Percentiles rank a stretch among this genome's conserved stretches.
Evolutionary conservation across 2,797 vertebrate species (phyloP).

Genomic region (Artibeus lituratus): DNA sequence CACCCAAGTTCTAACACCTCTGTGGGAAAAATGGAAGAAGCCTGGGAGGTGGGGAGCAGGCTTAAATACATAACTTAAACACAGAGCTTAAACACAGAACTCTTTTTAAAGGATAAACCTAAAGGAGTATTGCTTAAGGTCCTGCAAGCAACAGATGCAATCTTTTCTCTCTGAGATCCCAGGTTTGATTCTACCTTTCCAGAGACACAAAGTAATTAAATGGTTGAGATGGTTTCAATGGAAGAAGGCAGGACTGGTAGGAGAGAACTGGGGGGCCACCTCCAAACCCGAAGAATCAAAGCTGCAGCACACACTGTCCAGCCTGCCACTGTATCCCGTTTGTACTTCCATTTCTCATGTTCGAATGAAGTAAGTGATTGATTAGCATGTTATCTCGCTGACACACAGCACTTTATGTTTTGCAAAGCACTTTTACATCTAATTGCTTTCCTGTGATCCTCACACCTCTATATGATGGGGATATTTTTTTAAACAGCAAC

Average conservation of each 20-base stretch:
- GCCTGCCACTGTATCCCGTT: neutral
- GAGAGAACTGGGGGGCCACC: neutral
- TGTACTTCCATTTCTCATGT: neutral
- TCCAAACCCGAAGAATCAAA: neutral
- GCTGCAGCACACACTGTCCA: accelerated
- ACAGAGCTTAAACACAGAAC: neutral
- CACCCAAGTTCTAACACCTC: neutral
- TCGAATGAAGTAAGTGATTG: neutral
- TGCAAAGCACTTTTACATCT: neutral
- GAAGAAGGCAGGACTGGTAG: neutral
- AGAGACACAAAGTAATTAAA: neutral
- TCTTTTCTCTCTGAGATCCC: neutral
- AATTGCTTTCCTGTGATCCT: conserved; percentile 37
- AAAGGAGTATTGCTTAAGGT: neutral
- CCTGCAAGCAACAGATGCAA: neutral
- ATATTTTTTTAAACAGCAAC: neutral
- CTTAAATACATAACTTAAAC: too few species aligned
- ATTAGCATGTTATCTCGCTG: neutral
- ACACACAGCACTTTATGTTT: neutral
- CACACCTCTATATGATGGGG: neutral
- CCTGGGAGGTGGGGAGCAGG: neutral
- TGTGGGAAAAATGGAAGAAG: neutral
- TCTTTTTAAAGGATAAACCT: neutral
- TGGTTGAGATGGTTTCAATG: neutral
- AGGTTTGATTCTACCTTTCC: neutral